Conservation (phyloP, 1,140 invertebrate species). For the Diabrotica undecimpunctata region DNA sequence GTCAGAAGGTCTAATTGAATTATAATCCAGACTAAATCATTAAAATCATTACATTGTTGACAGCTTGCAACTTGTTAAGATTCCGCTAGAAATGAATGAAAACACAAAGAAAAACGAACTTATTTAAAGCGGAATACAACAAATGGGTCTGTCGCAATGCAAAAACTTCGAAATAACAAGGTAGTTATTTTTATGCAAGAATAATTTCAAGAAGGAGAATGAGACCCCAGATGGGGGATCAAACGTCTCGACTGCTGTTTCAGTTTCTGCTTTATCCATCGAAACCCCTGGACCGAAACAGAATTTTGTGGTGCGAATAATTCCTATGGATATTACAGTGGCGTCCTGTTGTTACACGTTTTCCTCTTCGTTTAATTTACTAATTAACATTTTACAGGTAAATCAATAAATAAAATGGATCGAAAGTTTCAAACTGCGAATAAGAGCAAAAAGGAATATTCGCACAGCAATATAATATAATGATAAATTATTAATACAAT, state of each 20-base stretch:
- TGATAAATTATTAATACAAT: too few species aligned
- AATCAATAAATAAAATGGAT: too few species aligned
- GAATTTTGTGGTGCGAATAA: slow-evolving; percentile 12
- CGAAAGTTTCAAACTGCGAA: too few species aligned
- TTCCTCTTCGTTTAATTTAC: too few species aligned
- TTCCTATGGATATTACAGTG: not conserved
- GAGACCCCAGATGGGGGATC: slow-evolving; percentile 1
- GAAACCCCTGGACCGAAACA: not conserved
- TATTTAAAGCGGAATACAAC: slow-evolving; percentile 1
- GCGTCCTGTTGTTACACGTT: not conserved
- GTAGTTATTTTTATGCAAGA: slow-evolving; percentile 12
- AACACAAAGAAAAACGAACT: slow-evolving; percentile 3
- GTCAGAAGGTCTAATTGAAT: too few species aligned
- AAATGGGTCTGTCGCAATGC: slow-evolving; percentile 1
- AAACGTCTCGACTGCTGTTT: slow-evolving; percentile 9
- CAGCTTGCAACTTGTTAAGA: not conserved
- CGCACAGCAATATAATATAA: too few species aligned
- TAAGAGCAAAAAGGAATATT: too few species aligned
- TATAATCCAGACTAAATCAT: not conserved
- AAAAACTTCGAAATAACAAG: slow-evolving; percentile 8
- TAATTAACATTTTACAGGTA: too few species aligned
- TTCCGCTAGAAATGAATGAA: not conserved
- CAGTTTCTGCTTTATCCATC: slow-evolving; percentile 7
- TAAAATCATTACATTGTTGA: not conserved
- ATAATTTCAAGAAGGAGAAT: slow-evolving; percentile 3